Evolutionary conservation across 2,888 invertebrate species (phyloP).

Genomic region (Lasioglossum pauxillum): DNA sequence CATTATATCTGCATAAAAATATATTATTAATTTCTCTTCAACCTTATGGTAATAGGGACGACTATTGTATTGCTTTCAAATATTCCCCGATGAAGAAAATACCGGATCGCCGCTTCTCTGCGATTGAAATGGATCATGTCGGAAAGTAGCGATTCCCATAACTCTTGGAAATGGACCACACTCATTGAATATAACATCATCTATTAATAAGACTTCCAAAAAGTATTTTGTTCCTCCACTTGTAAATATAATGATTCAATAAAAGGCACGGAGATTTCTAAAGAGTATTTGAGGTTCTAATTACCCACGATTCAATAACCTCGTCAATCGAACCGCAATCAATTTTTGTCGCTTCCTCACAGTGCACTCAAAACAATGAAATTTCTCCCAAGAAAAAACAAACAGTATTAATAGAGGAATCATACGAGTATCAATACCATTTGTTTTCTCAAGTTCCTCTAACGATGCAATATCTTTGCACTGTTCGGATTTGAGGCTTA

Average conservation of each 20-base stretch:
- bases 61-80: constrained; percentile 14
- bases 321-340: constrained; percentile 28
- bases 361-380: constrained; percentile 26
- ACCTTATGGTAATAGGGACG: constrained; percentile 28
- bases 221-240: not conserved
- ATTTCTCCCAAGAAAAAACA: constrained; percentile 24
- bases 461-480: constrained; percentile 15
- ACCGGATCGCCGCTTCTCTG: not conserved
- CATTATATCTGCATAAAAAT: constrained; percentile 53
- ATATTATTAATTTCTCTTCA: constrained; percentile 56
- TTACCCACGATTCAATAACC: constrained; percentile 37
- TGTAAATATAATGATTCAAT: not conserved
- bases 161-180: not conserved
- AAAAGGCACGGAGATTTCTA: constrained; percentile 12
- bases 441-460: constrained; percentile 26
- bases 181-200: not conserved
- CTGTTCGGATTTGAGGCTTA: constrained; percentile 30
- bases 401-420: constrained; percentile 44
- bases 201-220: not conserved
- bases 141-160: not conserved
- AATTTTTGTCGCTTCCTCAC: not conserved
- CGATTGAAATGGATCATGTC: constrained; percentile 21
- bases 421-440: constrained; percentile 42
- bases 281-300: constrained; percentile 1
- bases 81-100: constrained; percentile 32